Percentiles rank a stretch among this genome's conserved stretches.
phyloP scores from a whole-genome alignment of 2,797 vertebrate genomes.

The Discoglossus pictus region DNA sequence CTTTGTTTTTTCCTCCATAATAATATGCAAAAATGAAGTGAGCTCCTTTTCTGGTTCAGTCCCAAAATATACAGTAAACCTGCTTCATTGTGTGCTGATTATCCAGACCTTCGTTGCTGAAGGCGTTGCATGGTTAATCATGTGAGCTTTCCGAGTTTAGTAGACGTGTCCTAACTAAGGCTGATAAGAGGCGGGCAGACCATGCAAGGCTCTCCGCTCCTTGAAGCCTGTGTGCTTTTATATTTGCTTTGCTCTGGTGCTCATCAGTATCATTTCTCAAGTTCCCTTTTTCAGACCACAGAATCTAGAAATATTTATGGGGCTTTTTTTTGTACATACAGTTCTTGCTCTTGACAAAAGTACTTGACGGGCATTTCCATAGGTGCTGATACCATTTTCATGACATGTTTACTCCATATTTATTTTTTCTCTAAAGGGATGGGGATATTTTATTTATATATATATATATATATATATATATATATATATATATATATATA shows the following conservation, averaged over 20 bases:
- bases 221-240: neutral
- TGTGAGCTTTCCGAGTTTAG: conserved; percentile 32
- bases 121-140: conserved; percentile 10
- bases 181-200: conserved; percentile 6
- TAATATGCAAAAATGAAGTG: too few species aligned
- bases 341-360: neutral
- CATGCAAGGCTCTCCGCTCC: conserved; percentile 3
- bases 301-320: neutral
- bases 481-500: neutral
- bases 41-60: too few species aligned
- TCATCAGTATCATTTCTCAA: neutral
- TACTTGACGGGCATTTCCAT: neutral
- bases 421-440: too few species aligned
- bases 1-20: too few species aligned
- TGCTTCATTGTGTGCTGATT: too few species aligned
- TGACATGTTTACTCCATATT: too few species aligned
- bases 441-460: too few species aligned
- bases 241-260: neutral
- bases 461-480: neutral
- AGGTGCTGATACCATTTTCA: too few species aligned
- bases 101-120: too few species aligned
- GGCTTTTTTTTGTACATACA: neutral
- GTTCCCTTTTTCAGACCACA: neutral
- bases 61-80: too few species aligned
- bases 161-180: conserved; percentile 17